Percentiles rank a stretch among this genome's conserved stretches.
These are phyloP conservation scores for Morbakka virulenta DNA, from an alignment of 30 jellyfish, hydroid and myxozoan species.

Conservation along the genomic window DNA sequence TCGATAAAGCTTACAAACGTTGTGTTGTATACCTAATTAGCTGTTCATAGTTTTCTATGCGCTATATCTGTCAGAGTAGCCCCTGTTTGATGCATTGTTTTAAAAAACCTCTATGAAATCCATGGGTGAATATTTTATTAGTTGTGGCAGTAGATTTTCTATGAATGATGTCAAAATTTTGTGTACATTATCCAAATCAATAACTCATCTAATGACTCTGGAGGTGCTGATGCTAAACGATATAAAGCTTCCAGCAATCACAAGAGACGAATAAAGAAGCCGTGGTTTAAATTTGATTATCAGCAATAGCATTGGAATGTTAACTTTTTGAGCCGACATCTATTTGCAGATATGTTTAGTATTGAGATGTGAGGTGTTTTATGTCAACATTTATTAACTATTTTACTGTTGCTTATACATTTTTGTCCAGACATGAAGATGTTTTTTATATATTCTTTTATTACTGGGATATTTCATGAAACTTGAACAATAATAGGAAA, in stretches of 20 bases:
- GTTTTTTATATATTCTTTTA: too few species aligned
- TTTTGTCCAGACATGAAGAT: too few species aligned
- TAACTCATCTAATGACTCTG: constrained; percentile 14
- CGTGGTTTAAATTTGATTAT: too few species aligned
- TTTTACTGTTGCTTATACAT: too few species aligned
- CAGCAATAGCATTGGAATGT: too few species aligned
- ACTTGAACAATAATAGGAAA: too few species aligned
- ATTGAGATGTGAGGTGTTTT: too few species aligned
- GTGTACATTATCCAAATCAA: constrained; percentile 6
- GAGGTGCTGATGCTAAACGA: constrained; percentile 11
- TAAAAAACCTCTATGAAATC: too few species aligned
- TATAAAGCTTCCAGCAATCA: neutral
- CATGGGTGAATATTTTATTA: neutral
- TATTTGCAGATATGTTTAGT: too few species aligned
- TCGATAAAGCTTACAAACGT: constrained; percentile 13
- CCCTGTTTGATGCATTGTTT: neutral
- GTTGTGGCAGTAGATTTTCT: neutral
- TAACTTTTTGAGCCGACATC: too few species aligned
- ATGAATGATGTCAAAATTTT: neutral
- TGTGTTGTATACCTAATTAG: neutral
- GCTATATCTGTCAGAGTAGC: constrained; percentile 17
- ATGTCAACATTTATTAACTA: too few species aligned
- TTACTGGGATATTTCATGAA: too few species aligned
- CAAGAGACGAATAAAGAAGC: constrained; percentile 2
- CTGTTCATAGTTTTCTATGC: neutral